Evolutionary conservation across 2,888 invertebrate species (phyloP).

Genomic region (Poecilus cupreus): DNA sequence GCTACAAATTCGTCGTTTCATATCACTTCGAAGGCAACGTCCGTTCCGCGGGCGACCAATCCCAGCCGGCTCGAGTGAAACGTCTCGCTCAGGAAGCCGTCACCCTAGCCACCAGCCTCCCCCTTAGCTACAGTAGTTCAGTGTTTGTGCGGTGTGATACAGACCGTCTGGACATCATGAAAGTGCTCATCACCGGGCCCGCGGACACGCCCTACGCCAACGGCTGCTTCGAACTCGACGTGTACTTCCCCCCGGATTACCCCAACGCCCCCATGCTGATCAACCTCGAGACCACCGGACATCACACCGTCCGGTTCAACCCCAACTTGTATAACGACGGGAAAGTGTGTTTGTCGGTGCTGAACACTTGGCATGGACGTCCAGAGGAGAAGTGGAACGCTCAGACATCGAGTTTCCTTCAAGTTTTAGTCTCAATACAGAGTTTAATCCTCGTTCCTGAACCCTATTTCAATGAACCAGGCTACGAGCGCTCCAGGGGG

Average conservation of each 20-base stretch:
- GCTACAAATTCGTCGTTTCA: constrained; percentile 88
- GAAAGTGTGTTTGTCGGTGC: constrained; percentile 94
- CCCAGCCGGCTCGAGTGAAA: constrained; percentile 91
- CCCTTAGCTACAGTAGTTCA: constrained; percentile 93
- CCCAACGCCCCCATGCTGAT: constrained; percentile 87
- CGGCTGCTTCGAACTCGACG: constrained; percentile 94
- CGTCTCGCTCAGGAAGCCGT: constrained; percentile 96
- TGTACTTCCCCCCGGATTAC: constrained; percentile 88
- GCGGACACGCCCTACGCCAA: constrained; percentile 94
- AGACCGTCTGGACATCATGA: constrained; percentile 96
- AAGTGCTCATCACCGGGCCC: constrained; percentile 94
- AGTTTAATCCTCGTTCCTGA: constrained; percentile 93
- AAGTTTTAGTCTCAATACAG: constrained; percentile 95
- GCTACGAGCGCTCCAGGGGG: constrained; percentile 92
- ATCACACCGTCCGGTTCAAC: constrained; percentile 92
- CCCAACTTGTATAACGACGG: constrained; percentile 97
- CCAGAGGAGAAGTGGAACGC: constrained; percentile 99
- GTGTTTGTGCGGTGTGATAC: constrained; percentile 97
- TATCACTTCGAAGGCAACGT: constrained; percentile 94
- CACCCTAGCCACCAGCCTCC: constrained; percentile 92
- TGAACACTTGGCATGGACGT: constrained; percentile 97
- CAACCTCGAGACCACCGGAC: constrained; percentile 92
- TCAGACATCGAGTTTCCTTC: constrained; percentile 94
- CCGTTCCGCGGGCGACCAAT: constrained; percentile 89
- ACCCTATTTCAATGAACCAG: constrained; percentile 96